These are phyloP conservation scores for Amblyjoppa proteus DNA, from an alignment of 2,888 invertebrate species.

Conservation along the genomic window DNA sequence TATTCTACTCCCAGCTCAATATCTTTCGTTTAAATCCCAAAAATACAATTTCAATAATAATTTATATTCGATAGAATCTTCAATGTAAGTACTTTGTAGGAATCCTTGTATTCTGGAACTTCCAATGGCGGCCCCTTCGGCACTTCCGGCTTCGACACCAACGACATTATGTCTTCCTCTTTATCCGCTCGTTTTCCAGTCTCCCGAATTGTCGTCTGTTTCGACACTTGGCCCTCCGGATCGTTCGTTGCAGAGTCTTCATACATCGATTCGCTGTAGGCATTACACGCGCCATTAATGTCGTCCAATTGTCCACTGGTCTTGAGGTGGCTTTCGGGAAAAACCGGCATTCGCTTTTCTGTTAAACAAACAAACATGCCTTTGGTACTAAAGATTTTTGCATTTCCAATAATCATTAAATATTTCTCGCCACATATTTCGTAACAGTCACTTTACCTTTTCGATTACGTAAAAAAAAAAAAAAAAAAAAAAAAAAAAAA, in stretches of 20 bases:
- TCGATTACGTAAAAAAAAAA: not conserved
- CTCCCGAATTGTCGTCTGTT: conserved; percentile 63
- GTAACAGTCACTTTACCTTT: not conserved
- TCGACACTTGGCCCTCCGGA: conserved; percentile 69
- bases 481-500: not conserved
- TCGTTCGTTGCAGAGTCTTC: conserved; percentile 71
- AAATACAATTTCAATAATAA: not conserved
- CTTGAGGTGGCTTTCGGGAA: conserved; percentile 77
- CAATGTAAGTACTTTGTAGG: conserved; percentile 78
- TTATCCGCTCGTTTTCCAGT: conserved; percentile 70
- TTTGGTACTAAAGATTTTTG: not conserved
- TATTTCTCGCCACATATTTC: not conserved
- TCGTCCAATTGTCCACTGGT: conserved; percentile 74
- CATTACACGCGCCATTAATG: conserved; percentile 69
- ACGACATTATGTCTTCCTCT: conserved; percentile 79
- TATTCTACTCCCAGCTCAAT: no score
- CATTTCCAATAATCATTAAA: not conserved
- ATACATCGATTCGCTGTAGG: conserved; percentile 70
- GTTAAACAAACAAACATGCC: conserved; percentile 12
- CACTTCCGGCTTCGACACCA: conserved; percentile 80
- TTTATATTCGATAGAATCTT: not conserved
- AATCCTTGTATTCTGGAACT: conserved; percentile 82
- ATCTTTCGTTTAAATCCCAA: no score
- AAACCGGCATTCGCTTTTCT: conserved; percentile 76
- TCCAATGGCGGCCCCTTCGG: conserved; percentile 78